Percentiles rank a stretch among this genome's conserved stretches.
Conservation (phyloP, 2,888 invertebrate species). For the Sphinx pinastri region DNA sequence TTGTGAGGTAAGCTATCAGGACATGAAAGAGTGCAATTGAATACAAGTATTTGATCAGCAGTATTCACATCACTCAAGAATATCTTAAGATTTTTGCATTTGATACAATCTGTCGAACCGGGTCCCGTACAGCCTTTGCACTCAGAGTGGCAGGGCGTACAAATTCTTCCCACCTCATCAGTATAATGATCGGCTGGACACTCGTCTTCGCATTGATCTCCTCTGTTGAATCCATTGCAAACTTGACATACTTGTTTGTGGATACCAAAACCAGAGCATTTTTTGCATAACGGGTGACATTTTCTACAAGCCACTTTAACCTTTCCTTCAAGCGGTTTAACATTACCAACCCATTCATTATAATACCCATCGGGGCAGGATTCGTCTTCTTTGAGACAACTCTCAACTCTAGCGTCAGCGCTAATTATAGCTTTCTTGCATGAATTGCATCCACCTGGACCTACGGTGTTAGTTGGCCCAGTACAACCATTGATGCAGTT, state of each 20-base stretch:
- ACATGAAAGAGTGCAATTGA: conserved; percentile 94
- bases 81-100: conserved; percentile 91
- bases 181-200: conserved; percentile 94
- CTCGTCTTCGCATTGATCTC: conserved; percentile 95
- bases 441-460: conserved; percentile 92
- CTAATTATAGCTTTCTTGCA: conserved; percentile 96
- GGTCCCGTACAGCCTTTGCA: conserved; percentile 94
- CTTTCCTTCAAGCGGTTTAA: conserved; percentile 92
- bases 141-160: conserved; percentile 90
- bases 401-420: conserved; percentile 86
- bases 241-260: conserved; percentile 93
- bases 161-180: conserved; percentile 88
- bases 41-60: conserved; percentile 86
- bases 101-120: conserved; percentile 88
- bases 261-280: conserved; percentile 94
- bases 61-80: conserved; percentile 79
- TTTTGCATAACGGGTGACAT: conserved; percentile 95
- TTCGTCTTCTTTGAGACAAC: conserved; percentile 91
- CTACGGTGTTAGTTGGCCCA: conserved; percentile 93
- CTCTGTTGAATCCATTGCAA: conserved; percentile 93
- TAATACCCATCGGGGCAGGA: conserved; percentile 93
- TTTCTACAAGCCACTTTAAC: conserved; percentile 94
- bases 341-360: conserved; percentile 92
- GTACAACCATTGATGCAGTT: conserved; percentile 96
- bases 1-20: conserved; percentile 91